phyloP scores from a whole-genome alignment of 2,113 vertebrate species.

The Gasterosteus nipponicus region DNA sequence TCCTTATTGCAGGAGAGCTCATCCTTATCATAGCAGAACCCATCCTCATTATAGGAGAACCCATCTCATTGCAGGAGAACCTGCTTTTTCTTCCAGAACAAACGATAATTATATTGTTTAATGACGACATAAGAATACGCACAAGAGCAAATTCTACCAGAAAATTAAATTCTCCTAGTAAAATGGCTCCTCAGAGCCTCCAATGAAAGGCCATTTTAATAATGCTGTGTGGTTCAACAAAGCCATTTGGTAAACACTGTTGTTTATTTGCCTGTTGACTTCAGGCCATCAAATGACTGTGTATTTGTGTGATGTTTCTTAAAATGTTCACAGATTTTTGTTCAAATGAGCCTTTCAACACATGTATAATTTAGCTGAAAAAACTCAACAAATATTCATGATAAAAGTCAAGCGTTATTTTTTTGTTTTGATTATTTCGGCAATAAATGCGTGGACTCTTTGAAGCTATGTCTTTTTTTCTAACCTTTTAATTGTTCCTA shows the following conservation, averaged over 20 bases:
- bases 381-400: no score
- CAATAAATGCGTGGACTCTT: no score
- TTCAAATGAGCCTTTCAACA: not conserved
- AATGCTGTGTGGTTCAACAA: conserved; percentile 74
- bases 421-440: no score
- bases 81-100: not conserved
- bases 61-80: no score
- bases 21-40: no score
- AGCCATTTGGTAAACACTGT: conserved; percentile 72
- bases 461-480: no score
- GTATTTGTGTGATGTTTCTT: conserved; percentile 4
- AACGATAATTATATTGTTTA: not conserved
- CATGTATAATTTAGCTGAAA: not conserved
- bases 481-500: no score
- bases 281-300: conserved; percentile 31
- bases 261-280: conserved; percentile 75
- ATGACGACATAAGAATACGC: not conserved
- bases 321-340: not conserved
- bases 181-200: conserved; percentile 55
- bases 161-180: conserved; percentile 73
- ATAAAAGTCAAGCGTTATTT: no score
- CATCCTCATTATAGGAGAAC: no score
- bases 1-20: no score
- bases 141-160: conserved; percentile 58
- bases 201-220: conserved; percentile 80